Conservation (phyloP, 2,113 vertebrate species). For the Mola mola region DNA sequence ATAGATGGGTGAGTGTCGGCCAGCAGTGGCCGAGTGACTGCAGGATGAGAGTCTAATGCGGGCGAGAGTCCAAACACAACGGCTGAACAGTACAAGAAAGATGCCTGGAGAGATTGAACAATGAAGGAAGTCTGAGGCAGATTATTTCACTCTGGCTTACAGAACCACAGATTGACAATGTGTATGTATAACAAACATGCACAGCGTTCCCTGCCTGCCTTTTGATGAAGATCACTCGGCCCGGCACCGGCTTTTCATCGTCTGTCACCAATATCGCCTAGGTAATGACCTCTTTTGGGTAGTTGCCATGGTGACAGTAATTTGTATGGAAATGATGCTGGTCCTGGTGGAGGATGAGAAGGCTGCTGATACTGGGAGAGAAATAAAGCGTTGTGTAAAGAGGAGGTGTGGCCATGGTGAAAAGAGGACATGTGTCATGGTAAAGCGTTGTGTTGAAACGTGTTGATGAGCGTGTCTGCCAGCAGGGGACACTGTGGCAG, state of each 20-base stretch:
- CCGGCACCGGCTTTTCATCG: constrained; percentile 37
- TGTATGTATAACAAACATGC: constrained; percentile 13
- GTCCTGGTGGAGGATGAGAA: constrained; percentile 11
- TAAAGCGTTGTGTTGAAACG: neutral
- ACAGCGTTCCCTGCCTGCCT: constrained; percentile 16
- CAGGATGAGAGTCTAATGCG: neutral
- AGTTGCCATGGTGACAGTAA: constrained; percentile 65
- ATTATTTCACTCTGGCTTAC: neutral
- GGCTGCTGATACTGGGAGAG: constrained; percentile 10
- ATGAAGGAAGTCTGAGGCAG: constrained; percentile 8
- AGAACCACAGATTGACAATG: constrained; percentile 16
- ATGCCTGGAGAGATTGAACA: neutral
- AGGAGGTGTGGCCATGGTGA: neutral
- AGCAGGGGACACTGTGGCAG: constrained; percentile 74
- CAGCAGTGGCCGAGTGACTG: neutral
- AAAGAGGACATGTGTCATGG: neutral
- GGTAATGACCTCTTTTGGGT: constrained; percentile 60
- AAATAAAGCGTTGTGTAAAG: neutral
- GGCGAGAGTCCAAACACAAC: neutral
- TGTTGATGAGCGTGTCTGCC: neutral
- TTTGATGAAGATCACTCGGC: constrained; percentile 59
- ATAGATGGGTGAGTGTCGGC: neutral
- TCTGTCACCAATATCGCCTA: constrained; percentile 47
- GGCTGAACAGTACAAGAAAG: neutral
- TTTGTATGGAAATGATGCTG: constrained; percentile 63